Conservation (phyloP, 2,113 vertebrate genomes). For the Onychorhynchus coronatus region DNA sequence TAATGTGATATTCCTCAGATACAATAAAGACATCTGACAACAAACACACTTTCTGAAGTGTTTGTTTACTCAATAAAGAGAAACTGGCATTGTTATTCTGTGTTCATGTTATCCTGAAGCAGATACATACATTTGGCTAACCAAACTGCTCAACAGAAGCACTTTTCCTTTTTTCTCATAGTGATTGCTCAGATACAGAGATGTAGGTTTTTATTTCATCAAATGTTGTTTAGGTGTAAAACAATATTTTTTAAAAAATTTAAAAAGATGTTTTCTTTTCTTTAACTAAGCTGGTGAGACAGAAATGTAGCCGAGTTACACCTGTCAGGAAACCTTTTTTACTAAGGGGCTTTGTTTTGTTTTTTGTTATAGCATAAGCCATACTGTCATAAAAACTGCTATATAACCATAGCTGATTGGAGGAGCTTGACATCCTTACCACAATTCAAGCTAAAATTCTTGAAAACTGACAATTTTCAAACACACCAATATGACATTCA, state of each 20-base stretch:
- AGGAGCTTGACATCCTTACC: background rate
- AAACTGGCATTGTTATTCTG: background rate
- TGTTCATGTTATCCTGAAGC: background rate
- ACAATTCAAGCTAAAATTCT: background rate
- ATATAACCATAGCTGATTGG: background rate
- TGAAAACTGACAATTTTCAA: background rate
- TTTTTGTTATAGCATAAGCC: background rate
- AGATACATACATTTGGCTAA: background rate
- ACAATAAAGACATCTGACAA: background rate
- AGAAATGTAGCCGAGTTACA: background rate
- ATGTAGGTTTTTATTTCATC: background rate
- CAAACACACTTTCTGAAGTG: background rate
- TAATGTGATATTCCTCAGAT: background rate
- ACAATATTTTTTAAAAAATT: background rate
- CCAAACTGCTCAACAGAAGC: background rate
- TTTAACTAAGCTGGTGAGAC: background rate
- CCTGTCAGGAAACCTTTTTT: background rate
- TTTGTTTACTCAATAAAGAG: background rate
- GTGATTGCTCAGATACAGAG: background rate
- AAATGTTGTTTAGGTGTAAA: background rate
- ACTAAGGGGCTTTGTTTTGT: rapidly evolving
- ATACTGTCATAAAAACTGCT: background rate
- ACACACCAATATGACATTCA: background rate
- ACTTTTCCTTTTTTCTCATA: background rate
- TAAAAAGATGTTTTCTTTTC: background rate